Conservation (phyloP, 2,113 vertebrate genomes). For the Corythornis vintsioides region DNA sequence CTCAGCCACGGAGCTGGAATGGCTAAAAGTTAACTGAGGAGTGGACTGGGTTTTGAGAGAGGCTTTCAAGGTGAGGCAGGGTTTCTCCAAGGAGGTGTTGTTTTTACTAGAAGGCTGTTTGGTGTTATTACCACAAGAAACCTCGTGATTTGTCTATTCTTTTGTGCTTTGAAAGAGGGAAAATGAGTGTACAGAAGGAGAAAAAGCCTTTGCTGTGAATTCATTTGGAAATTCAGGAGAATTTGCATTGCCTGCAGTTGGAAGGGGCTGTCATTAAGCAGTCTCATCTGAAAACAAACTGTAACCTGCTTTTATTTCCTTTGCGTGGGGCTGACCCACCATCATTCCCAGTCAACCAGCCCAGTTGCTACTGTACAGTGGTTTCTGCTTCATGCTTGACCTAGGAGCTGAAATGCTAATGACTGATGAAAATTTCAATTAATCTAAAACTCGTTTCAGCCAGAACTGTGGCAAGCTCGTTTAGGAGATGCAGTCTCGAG, state of each 20-base stretch:
- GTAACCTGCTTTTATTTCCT: neutral
- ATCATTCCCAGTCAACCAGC: neutral
- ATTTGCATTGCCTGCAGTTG: neutral
- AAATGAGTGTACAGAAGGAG: neutral
- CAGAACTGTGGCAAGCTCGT: neutral
- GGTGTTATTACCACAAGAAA: neutral
- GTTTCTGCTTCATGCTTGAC: conserved; percentile 26
- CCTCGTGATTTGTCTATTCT: neutral
- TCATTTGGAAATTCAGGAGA: neutral
- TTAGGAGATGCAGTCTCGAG: neutral
- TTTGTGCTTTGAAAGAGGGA: neutral
- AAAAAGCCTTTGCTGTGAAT: neutral
- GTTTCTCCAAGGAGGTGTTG: neutral
- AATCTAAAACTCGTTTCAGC: neutral
- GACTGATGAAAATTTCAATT: conserved; percentile 8
- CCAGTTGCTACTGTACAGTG: neutral
- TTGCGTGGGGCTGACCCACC: neutral
- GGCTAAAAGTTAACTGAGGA: neutral
- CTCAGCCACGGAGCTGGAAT: neutral
- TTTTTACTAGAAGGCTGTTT: accelerated
- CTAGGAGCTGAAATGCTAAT: neutral
- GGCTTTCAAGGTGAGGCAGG: neutral
- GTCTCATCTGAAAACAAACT: neutral
- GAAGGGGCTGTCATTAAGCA: neutral
- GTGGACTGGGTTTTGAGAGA: neutral